Evolutionary conservation across 1,140 invertebrate genomes (phyloP).

Genomic region (Theocolax elegans): DNA sequence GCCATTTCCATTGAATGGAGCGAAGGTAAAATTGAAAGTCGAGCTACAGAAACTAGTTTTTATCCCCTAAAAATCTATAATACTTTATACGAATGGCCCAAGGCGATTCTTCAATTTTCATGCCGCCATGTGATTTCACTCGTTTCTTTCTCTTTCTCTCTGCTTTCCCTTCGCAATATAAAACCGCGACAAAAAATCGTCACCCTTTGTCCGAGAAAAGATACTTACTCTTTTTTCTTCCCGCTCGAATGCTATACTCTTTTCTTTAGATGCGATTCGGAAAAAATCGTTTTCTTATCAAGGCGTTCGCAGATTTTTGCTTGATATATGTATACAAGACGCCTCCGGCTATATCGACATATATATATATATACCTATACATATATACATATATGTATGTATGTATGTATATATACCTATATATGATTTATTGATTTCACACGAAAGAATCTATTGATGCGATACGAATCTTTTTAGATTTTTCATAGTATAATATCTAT

Average conservation of each 20-base stretch:
- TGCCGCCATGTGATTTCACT: background rate
- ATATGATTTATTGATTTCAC: too few relatives aligned
- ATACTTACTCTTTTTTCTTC: background rate
- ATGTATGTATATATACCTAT: too few relatives aligned
- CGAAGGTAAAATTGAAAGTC: slow-evolving; percentile 6
- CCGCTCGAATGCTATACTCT: background rate
- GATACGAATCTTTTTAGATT: too few relatives aligned
- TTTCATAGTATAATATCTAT: too few relatives aligned
- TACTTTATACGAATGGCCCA: background rate
- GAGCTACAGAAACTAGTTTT: slow-evolving; percentile 3
- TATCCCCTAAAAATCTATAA: background rate
- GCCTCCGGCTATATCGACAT: too few relatives aligned
- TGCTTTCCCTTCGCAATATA: background rate
- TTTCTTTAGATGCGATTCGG: background rate
- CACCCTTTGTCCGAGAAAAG: background rate
- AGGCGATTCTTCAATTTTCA: slow-evolving; percentile 1
- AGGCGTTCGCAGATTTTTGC: background rate
- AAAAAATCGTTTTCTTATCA: background rate
- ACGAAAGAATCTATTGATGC: too few relatives aligned
- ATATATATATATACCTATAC: too few relatives aligned
- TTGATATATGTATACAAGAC: too few relatives aligned
- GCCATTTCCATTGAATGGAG: background rate
- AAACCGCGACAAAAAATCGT: background rate
- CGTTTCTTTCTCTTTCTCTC: background rate
- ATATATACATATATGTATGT: too few relatives aligned